phyloP scores from a whole-genome alignment of 2,797 vertebrate genomes.

The Mormyrus hasselquistii region DNA sequence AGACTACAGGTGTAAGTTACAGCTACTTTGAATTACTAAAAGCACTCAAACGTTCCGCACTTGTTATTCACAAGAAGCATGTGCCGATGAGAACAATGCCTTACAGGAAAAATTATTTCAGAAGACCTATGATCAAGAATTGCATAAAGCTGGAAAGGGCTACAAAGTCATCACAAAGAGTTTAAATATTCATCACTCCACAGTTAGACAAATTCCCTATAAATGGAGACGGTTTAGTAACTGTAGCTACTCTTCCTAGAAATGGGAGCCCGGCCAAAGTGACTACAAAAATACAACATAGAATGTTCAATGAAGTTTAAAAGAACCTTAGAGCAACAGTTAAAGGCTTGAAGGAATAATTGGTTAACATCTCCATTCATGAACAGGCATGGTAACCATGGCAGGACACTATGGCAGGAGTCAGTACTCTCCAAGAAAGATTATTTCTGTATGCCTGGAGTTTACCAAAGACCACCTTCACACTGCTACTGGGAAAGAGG shows the following conservation, averaged over 20 bases:
- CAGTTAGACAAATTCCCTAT: not conserved
- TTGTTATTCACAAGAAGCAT: not conserved
- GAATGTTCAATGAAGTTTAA: not conserved
- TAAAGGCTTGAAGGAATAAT: not conserved
- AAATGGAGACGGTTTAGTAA: not conserved
- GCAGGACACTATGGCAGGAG: not conserved
- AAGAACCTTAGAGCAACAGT: not conserved
- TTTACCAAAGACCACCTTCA: not conserved
- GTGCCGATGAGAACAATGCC: not conserved
- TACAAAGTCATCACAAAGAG: not conserved
- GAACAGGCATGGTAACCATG: not conserved
- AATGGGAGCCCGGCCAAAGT: not conserved
- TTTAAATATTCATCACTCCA: not conserved
- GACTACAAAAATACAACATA: not conserved
- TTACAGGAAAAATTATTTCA: not conserved
- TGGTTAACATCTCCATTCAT: not conserved
- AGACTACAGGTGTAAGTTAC: not conserved
- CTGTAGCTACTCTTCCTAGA: not conserved
- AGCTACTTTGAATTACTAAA: not conserved
- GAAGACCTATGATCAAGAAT: not conserved
- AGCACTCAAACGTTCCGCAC: not conserved
- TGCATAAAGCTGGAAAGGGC: not conserved
- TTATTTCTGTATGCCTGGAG: not conserved
- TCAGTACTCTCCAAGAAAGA: not conserved
- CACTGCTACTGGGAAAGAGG: not conserved